A percentile compares a stretch with the other conserved stretches of the same genome.
Conservation (phyloP, 1,140 invertebrate species). For the Drosophila yakuba region DNA sequence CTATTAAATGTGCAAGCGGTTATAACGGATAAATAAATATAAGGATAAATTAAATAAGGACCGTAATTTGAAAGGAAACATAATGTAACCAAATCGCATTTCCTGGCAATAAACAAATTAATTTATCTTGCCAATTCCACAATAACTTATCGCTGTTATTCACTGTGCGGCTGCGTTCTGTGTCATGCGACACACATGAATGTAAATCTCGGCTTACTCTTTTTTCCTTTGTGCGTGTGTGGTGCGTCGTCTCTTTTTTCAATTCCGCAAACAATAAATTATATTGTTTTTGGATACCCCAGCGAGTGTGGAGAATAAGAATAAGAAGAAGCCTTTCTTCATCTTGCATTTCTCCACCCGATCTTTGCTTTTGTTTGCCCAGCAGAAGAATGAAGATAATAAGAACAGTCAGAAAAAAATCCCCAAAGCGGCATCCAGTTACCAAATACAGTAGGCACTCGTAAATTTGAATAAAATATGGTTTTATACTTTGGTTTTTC, state of each 20-base stretch:
- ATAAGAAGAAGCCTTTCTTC: constrained; percentile 34
- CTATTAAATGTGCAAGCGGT: not conserved
- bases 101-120: not conserved
- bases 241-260: constrained; percentile 23
- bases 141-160: not conserved
- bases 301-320: constrained; percentile 4
- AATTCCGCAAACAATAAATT: constrained; percentile 71
- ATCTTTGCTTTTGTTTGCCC: constrained; percentile 27
- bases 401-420: constrained; percentile 26
- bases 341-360: constrained; percentile 39
- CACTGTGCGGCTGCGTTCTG: constrained; percentile 16
- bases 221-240: constrained; percentile 21
- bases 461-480: too few relatives aligned
- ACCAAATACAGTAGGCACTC: constrained; percentile 28
- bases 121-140: not conserved
- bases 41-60: too few relatives aligned
- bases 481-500: too few relatives aligned
- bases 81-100: not conserved
- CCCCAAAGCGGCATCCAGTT: constrained; percentile 32
- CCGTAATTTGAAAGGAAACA: too few relatives aligned
- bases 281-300: constrained; percentile 66
- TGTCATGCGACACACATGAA: constrained; percentile 52
- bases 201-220: constrained; percentile 40
- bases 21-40: too few relatives aligned
- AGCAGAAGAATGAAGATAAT: constrained; percentile 19